Evolutionary conservation across 2,888 invertebrate species (phyloP), one percentile per base, ranked within the genome.

Genomic region (Phalera bucephala): DNA sequence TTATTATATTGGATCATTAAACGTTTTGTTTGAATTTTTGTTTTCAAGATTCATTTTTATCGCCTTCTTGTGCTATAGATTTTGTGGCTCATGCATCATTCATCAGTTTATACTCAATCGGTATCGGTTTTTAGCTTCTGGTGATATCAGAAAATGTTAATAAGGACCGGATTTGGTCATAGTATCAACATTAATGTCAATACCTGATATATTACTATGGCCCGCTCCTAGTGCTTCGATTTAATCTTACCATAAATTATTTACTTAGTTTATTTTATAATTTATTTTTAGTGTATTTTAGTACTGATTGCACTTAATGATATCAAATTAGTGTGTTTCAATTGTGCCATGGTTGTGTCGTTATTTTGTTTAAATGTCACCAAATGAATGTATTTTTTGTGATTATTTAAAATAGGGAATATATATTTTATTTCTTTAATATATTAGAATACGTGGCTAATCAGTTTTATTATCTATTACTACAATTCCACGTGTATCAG

Each of bases 141-240:
- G 78, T 77, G 69, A 68, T 81, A 81, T 81, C 73, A 70, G 67
- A 72, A 79, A 76, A 83, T 79, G 81, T 75, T 74, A 84, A 84
- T 83, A 51, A 56, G 58, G 61, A 69, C 72, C 73, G 72, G 74
- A 77, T 80, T 81, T 70, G 58, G 66, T 64, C 62, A 61, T 63
- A 58, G 62, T 66, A 61, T 60, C 52, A 43, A 69, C 71, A 78
- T 80, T 73, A 78, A 72, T 68, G 79, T 81, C 79, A 56, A 72
- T 72, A 48, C 57, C 66, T 77, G 77, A 83, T 80, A 74, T 71
- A 81, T 79, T 63, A 56, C 54, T 58, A 58, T 59, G 40, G 66
- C 56, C 50, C 45, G 53, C 37, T 56, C 52, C 47, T 48, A 57
- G 38, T 33, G 43, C 51, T 57, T 53, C 40, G 52, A 61, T 62